These are phyloP conservation scores for Toxostoma redivivum DNA, from an alignment of 2,113 vertebrate genomes.

Conservation along the genomic window DNA sequence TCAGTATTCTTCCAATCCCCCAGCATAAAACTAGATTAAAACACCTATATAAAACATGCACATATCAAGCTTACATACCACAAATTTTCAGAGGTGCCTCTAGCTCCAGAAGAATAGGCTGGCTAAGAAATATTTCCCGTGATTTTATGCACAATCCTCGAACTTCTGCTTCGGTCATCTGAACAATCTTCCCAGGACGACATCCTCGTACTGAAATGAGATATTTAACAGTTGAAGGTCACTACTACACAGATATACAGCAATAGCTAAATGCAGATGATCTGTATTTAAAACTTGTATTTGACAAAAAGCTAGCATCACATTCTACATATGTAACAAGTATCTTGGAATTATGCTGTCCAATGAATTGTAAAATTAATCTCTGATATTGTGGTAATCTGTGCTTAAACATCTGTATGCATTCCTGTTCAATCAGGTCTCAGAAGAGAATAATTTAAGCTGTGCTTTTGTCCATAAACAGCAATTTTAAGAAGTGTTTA, in stretches of 20 bases:
- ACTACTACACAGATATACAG: neutral
- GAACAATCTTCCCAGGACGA: conserved; percentile 92
- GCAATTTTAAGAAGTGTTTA: neutral
- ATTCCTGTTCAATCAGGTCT: neutral
- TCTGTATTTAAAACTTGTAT: neutral
- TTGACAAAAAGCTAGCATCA: neutral
- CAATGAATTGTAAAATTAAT: neutral
- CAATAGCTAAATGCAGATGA: neutral
- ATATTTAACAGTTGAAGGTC: neutral
- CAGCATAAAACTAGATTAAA: neutral
- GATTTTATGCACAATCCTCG: conserved; percentile 94
- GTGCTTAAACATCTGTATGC: neutral
- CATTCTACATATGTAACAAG: neutral
- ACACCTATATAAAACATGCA: neutral
- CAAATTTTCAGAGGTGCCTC: conserved; percentile 95
- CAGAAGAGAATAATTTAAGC: neutral
- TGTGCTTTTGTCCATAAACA: neutral
- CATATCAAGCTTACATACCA: conserved; percentile 69
- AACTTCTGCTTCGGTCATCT: conserved; percentile 96
- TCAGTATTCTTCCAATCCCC: neutral
- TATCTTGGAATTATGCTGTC: neutral
- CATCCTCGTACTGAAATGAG: conserved; percentile 87
- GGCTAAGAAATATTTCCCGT: conserved; percentile 95
- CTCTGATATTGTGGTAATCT: neutral
- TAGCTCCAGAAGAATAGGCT: conserved; percentile 92